Base-by-base conservation (phyloP, 2,888 invertebrate species). In the Campoletis raptor region DNA sequence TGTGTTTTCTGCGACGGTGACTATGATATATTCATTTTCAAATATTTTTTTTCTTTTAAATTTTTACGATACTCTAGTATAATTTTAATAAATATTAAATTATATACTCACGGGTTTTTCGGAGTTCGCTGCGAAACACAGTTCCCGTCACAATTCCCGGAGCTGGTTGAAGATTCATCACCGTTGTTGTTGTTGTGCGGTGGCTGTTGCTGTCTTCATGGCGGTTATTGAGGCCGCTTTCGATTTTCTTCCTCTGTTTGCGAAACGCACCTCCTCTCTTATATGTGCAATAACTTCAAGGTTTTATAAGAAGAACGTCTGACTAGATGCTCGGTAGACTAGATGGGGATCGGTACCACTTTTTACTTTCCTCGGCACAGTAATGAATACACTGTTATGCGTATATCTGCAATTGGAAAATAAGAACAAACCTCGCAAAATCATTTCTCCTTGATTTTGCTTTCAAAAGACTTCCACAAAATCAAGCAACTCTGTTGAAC, bases 321-420 rank as follows among this genome's bases (percentile, higher is more conserved):
- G 98, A 93, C 97, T 97, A 80, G 98, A 98, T 57, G 97, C 94
- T 98, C 98, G 85, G n/a, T n/a, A n/a, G n/a, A n/a, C 96, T 97
- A 98, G 94, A 93, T 98, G 98, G 67, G 98, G 95, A 93, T 98
- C 98, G 90, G 96, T 96, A 64, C 97, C 96, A 66, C 96, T 96
- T 94, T 97, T 97, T 10, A 96, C 95, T 95, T 97, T 97, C 72
- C 95, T 95, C 4, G 97, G 96, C 18, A 97, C 97, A 37, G 96
- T 96, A 82, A 98, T 96, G 54, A 98, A 96, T n/a, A 98, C 97
- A 88, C 95, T 96, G 90, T 96, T 96, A 90, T 96, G 96, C 5
- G 97, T 97, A 92, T 97, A 97, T 89, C 97, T 93, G 78, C 9
- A 83, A 61, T 9, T 42, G 81, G 18, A 70, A 45, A 37, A 70